phyloP scores from a whole-genome alignment of 2,113 vertebrate genomes.

The Corythoichthys intestinalis region DNA sequence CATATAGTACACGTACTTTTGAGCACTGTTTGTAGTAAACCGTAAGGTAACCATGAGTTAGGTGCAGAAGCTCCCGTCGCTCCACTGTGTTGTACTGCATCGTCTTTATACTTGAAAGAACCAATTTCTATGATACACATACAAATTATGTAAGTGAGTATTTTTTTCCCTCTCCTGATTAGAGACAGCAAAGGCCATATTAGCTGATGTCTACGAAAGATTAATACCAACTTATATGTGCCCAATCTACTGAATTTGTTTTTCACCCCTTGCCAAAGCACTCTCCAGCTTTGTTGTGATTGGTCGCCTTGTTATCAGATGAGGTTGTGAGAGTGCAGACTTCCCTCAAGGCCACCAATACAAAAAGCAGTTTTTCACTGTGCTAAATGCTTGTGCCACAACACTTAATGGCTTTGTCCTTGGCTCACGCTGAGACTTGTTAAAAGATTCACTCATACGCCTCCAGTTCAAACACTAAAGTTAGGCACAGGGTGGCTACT shows the following conservation, averaged over 20 bases:
- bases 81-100: no score
- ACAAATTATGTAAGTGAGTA: no score
- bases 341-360: background rate
- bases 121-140: no score
- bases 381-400: constrained; percentile 1
- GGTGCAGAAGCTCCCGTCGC: no score
- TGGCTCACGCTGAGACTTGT: constrained; percentile 1
- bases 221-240: background rate
- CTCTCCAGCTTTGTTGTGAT: background rate
- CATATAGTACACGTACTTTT: no score
- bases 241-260: background rate
- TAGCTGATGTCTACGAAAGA: background rate
- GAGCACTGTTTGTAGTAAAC: no score
- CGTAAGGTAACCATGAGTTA: no score
- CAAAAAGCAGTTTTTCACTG: background rate
- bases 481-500: background rate
- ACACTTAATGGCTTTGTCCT: background rate
- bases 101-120: no score
- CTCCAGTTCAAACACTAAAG: background rate
- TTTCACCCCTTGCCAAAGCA: background rate
- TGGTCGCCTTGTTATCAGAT: background rate
- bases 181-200: background rate
- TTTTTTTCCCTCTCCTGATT: no score
- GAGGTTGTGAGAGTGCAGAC: background rate
- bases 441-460: background rate